Base-by-base conservation (phyloP, 2,113 vertebrate genomes). In the Rallus limicola region DNA sequence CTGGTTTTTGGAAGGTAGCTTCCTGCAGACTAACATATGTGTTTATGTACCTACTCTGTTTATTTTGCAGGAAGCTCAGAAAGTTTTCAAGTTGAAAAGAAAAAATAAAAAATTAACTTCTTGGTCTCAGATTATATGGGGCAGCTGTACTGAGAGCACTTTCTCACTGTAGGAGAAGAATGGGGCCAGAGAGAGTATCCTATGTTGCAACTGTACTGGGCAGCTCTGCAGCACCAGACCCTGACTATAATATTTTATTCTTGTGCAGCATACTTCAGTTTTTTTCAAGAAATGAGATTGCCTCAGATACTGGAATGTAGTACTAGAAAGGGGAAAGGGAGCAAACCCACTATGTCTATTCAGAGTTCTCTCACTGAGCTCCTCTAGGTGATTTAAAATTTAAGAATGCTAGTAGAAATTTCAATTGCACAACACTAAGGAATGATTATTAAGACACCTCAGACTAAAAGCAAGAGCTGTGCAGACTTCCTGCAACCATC, bases 271-370 rank as follows among this genome's bases (percentile, higher is more conserved):
- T 67, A 33, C 11, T 77, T 78, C 15, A 84, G 16, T 28, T 6
- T 17, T 82, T 89, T 89, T 91, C 53, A 82, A 44, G 53, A 89
- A 95, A 76, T 71, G 2, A 23, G 58, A 25, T 65, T 72, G 42
- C 52, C 50, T 36, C 26, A 62, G 64, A 53, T 79, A 76, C 29
- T 48, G 34, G 78, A 88, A 12, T 26, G 6, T 48, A 84, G 12
- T 71, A n/a, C 18, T 48, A 31, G 82, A 86, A 84, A 50, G 34
- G 16, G 29, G 50, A 71, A 84, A 53, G 20, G 29, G 16, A 82
- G 75, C 11, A 62, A 80, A 82, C 38, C 33, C 25, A 46, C 23
- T 7, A 5, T 16, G 6, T 62, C 12, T 65, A 36, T 70, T 92
- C 58, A 56, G 48, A 82, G 64, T 82, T 68, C 56, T 79, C 34